Evolutionary conservation across 2,888 invertebrate species (phyloP).

Genomic region (Mamestra brassicae): DNA sequence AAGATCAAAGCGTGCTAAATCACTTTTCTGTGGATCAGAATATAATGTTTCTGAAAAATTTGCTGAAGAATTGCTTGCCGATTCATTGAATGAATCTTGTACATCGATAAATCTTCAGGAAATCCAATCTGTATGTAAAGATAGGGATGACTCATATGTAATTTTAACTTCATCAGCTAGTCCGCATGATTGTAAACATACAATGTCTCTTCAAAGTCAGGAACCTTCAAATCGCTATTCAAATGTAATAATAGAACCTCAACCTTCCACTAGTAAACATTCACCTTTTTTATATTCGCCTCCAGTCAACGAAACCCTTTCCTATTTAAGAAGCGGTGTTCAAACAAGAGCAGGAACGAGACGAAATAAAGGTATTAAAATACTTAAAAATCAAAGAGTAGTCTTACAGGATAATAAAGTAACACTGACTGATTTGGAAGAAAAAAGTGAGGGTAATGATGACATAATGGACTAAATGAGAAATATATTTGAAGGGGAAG

Average conservation of each 20-base stretch:
- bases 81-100: conserved; percentile 15
- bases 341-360: conserved; percentile 27
- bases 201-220: conserved; percentile 7
- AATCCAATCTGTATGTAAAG: conserved; percentile 9
- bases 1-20: conserved; percentile 20
- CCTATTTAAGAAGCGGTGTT: conserved; percentile 15
- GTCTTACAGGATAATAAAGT: conserved; percentile 40
- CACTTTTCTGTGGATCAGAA: conserved; percentile 21
- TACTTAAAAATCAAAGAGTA: conserved; percentile 38
- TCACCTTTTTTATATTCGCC: conserved; percentile 30
- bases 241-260: conserved; percentile 38
- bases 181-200: conserved; percentile 1
- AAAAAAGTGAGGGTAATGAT: conserved; percentile 15
- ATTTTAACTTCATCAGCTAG: conserved; percentile 19
- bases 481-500: conserved; percentile 48
- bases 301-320: conserved; percentile 7
- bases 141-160: conserved; percentile 15
- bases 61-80: conserved; percentile 1
- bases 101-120: neutral
- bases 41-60: conserved; percentile 10
- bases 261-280: conserved; percentile 45
- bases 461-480: conserved; percentile 45
- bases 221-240: conserved; percentile 27
- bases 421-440: neutral
- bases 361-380: conserved; percentile 24